Base-by-base conservation (phyloP, 2,113 vertebrate species). In the Pogonocichla stellata region DNA sequence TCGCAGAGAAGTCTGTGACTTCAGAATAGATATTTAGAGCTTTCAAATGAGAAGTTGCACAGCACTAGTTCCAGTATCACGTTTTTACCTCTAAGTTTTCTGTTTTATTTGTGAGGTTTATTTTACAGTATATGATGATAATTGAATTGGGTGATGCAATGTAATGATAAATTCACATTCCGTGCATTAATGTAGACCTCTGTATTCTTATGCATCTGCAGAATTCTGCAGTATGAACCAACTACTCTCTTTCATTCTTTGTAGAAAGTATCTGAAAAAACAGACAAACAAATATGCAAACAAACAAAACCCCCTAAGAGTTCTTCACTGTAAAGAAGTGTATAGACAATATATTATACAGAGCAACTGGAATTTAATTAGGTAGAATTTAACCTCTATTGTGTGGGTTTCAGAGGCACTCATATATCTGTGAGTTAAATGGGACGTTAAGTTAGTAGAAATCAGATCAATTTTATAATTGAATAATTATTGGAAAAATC, bases 211-310 rank as follows among this genome's bases (percentile, higher is more conserved):
- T 29, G 6, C 5, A 62, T 48, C 8, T 80, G 12, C 25, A 77
- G 45, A 75, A 50, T 60, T 62, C 12, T 60, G 25, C 22, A 43
- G 6, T 34, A 26, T 23, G 13, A 12, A 56, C 36, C 25, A 83
- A 28, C 7, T 28, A 15, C 4, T 72, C 6, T 33, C 50, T 92
- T 69, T 36, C 8, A 24, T 8, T 25, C 9, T 66, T 60, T 34
- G 16, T n/a, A 57, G 34, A 58, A 86, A 60, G 4, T 24, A 17
- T 17, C 10, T 54, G 48, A 57, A 58, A 70, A 72, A 66, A 65
- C 2, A 42, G 10, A 24, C 1, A 75, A 48, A 51, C 2, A 47
- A 40, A 20, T 1, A 66, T 29, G 3, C 1, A 45, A 62, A 10
- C 2, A 31, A 72, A 51, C 3, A 60, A 74, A 72, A 3, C 0